phyloP scores from a whole-genome alignment of 1,140 invertebrate species.

The Trichonephila clavipes region DNA sequence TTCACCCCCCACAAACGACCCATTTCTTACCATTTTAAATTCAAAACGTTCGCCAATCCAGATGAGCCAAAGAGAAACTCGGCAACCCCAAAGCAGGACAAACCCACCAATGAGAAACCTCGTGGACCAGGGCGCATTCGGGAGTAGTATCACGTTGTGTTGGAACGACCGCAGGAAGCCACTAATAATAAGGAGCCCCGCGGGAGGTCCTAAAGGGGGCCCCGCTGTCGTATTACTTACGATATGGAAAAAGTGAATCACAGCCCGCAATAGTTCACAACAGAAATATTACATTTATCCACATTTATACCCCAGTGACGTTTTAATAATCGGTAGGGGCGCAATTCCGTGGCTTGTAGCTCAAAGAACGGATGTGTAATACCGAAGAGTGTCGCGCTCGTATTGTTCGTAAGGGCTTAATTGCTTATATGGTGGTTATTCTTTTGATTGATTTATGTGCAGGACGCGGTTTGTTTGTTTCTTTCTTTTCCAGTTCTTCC shows the following conservation, averaged over 20 bases:
- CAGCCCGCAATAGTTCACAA: conserved; percentile 50
- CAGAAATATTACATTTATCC: conserved; percentile 74
- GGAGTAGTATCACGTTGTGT: conserved; percentile 71
- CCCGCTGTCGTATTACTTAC: conserved; percentile 60
- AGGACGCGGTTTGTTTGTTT: background rate
- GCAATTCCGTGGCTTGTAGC: background rate
- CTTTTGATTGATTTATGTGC: conserved; percentile 63
- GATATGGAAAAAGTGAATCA: conserved; percentile 73
- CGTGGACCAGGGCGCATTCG: background rate
- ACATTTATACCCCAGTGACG: conserved; percentile 62
- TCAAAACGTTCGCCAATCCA: conserved; percentile 34
- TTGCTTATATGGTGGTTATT: conserved; percentile 68
- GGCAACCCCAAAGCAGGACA: conserved; percentile 58
- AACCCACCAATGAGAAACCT: conserved; percentile 65
- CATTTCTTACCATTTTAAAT: background rate
- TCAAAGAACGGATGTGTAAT: background rate
- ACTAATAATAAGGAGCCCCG: conserved; percentile 72
- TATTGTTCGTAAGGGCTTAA: conserved; percentile 74
- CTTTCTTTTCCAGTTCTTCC: background rate
- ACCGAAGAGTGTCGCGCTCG: background rate
- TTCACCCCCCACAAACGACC: background rate
- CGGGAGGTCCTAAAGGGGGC: conserved; percentile 40
- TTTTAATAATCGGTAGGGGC: conserved; percentile 64
- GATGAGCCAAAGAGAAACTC: background rate
- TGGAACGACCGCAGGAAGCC: conserved; percentile 67